These are phyloP conservation scores for Diacarnus erythraeanus DNA, from an alignment of 37 sponge, comb jelly and placozoan genomes.

Conservation along the genomic window DNA sequence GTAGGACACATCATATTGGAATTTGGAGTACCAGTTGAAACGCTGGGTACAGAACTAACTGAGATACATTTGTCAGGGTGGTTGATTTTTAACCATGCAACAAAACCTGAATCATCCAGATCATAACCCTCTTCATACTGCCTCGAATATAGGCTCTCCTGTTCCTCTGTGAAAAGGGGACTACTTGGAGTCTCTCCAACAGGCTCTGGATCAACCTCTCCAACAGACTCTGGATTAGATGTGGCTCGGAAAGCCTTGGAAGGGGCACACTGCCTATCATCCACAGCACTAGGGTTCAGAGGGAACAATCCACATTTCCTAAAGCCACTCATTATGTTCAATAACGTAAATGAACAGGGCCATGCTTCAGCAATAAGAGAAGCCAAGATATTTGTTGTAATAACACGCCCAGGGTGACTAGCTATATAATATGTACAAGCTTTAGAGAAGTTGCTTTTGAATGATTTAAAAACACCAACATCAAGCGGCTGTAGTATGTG, in stretches of 20 bases:
- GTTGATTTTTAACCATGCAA: slow-evolving; percentile 28
- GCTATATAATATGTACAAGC: slow-evolving; percentile 33
- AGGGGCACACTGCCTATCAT: slow-evolving; percentile 56
- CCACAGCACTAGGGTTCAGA: slow-evolving; percentile 48
- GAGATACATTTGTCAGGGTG: slow-evolving; percentile 23
- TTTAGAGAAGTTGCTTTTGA: slow-evolving; percentile 46
- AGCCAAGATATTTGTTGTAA: slow-evolving; percentile 44
- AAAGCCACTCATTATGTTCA: slow-evolving; percentile 65
- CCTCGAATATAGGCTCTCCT: slow-evolving; percentile 19
- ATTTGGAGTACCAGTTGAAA: neutral
- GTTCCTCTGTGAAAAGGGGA: slow-evolving; percentile 8
- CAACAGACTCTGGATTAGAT: neutral
- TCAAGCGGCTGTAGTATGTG: slow-evolving; percentile 68
- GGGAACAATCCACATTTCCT: slow-evolving; percentile 61
- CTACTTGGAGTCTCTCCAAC: neutral
- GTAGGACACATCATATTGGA: neutral
- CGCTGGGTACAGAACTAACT: neutral
- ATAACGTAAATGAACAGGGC: slow-evolving; percentile 23
- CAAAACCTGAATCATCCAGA: slow-evolving; percentile 34
- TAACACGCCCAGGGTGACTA: slow-evolving; percentile 48
- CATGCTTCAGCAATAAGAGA: slow-evolving; percentile 46
- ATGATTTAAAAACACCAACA: slow-evolving; percentile 70
- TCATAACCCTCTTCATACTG: slow-evolving; percentile 49
- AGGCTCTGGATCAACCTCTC: neutral
- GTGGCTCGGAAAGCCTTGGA: slow-evolving; percentile 31